Evolutionary conservation across 35 echinoderm and acorn worm species (phyloP), one percentile per base, ranked within the genome.

Genomic region (Acanthaster planci): DNA sequence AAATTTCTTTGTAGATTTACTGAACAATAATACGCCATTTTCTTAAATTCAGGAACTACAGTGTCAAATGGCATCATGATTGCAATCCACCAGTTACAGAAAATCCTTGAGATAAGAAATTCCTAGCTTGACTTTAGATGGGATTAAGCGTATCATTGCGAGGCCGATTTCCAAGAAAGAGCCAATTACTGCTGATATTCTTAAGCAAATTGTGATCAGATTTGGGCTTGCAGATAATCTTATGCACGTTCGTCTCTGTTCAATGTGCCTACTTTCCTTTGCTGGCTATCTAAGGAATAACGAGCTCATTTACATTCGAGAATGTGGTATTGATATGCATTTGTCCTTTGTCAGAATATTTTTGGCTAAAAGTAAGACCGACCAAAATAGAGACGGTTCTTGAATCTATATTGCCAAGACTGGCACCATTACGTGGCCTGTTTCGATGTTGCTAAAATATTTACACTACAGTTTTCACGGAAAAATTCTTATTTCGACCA

Each of bases 401-500:
- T 86, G 84, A 75, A 75, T 86, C 5, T 8, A 77, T 44, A n/a
- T n/a, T n/a, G n/a, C n/a, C n/a, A n/a, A n/a, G n/a, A n/a, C n/a
- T n/a, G n/a, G n/a, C n/a, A n/a, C 47, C 15, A 6, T 3, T 17
- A 77, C 42, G 4, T 86, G 84, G 26, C 72, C 82, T 35, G 82
- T 84, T 15, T 21, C 19, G 3, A 67, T 84, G 82, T 39, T 84
- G 15, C 18, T 27, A 29, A 64, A 35, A 35, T 84, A 84, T 31
- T 32, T 84, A 30, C 35, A 55, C n/a, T n/a, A n/a, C n/a, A n/a
- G n/a, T 86, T 18, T n/a, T n/a, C n/a, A n/a, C n/a, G n/a, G n/a
- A n/a, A n/a, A n/a, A n/a, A n/a, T n/a, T n/a, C n/a, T n/a, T 78
- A 38, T 77, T 86, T 38, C 76, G 84, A 18, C 84, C 84, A 7